Base-by-base conservation (phyloP, 2,113 vertebrate genomes). In the Argyrosomus japonicus region DNA sequence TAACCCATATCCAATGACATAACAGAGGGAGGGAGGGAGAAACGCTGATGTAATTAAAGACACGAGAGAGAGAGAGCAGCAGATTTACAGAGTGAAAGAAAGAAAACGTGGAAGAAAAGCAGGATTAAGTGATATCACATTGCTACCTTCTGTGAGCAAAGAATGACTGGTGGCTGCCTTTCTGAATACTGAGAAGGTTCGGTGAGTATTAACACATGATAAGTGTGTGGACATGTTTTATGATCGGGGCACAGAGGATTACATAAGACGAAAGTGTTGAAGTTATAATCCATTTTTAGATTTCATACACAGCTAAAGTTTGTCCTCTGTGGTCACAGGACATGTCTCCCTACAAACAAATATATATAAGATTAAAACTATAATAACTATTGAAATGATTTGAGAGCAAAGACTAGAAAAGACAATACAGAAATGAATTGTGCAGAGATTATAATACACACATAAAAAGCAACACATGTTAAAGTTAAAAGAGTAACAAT, bases 1-100 rank as follows among this genome's bases (percentile, higher is more conserved):
- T 57, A 69, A 69, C 45, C 60, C 56, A 36, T 71, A 53, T 65
- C 23, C 73, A 70, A 14, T 69, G 67, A n/a, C n/a, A n/a, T n/a
- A n/a, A 23, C 58, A 56, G 25, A 32, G 48, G 29, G 43, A 4
- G 3, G 18, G 25, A 9, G 18, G 6, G 25, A 40, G 43, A 57
- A 9, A 63, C 0, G 2, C 29, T 40, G 58, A 56, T 1, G 8
- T 36, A 63, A 27, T 70, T 25, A n/a, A 54, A 18, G 23, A 54
- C 1, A 32, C 29, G 29, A 32, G 32, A 36, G 3, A 79, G 15
- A 69, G 65, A 43, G 43, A 63, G 56, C 17, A 51, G 13, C 15
- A 25, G 53, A 51, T 19, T 69, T 58, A 67, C 40, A 58, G 75
- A 32, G 17, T 2, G 18, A 12, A 50, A 62, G 9, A 61, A 32